These are phyloP conservation scores for Drosophila sp. DNA, from an alignment of 1,140 invertebrate species.

Conservation along the genomic window DNA sequence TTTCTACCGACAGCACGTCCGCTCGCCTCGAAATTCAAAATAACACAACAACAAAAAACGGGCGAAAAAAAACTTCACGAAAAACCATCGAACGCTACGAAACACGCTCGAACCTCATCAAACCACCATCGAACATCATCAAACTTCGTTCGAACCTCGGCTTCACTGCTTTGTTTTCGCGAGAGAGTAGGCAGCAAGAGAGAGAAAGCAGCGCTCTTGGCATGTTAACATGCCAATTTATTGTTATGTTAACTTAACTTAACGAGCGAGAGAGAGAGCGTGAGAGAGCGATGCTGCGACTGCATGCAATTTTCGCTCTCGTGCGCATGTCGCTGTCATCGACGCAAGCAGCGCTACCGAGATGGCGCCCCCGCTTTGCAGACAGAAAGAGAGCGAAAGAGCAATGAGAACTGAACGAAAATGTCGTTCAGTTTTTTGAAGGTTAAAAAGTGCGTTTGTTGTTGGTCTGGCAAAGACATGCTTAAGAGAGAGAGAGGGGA, in stretches of 20 bases:
- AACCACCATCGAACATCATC: too few relatives aligned
- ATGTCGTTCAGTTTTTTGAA: conserved; percentile 51
- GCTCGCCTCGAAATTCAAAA: too few relatives aligned
- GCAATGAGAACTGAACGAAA: conserved; percentile 47
- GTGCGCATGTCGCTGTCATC: conserved; percentile 54
- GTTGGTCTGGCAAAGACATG: conserved; percentile 41
- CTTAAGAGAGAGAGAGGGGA: conserved; percentile 12
- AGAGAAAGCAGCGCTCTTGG: too few relatives aligned
- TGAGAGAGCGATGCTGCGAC: conserved; percentile 57
- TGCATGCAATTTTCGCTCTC: conserved; percentile 29
- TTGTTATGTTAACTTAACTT: too few relatives aligned
- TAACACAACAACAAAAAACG: too few relatives aligned
- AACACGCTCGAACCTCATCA: too few relatives aligned
- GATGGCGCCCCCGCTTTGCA: conserved; percentile 30
- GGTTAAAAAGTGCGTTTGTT: conserved; percentile 71
- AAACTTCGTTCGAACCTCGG: background rate
- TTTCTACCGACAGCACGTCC: background rate
- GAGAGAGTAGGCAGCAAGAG: too few relatives aligned
- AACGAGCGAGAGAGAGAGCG: conserved; percentile 36
- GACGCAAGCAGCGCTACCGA: conserved; percentile 48
- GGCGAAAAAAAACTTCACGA: too few relatives aligned
- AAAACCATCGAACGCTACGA: too few relatives aligned
- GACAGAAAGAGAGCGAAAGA: conserved; percentile 6
- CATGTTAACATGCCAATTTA: too few relatives aligned
- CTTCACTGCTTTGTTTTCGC: background rate